Evolutionary conservation across 2,797 vertebrate species (phyloP).

Genomic region (Fratercula arctica): DNA sequence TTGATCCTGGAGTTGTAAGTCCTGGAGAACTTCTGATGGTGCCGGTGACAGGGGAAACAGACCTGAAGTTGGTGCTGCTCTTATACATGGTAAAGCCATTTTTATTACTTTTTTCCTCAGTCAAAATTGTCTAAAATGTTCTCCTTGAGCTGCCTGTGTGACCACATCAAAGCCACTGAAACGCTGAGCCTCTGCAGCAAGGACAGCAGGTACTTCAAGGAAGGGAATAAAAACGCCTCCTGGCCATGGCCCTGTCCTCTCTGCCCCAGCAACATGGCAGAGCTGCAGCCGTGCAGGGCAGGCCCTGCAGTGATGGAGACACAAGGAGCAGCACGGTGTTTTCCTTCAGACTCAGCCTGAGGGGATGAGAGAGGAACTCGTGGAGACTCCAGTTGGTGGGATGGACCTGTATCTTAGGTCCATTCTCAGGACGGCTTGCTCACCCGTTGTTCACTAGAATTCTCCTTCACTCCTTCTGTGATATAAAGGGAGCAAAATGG

Average conservation of each 20-base stretch:
- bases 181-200: background rate
- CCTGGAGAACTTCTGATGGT: background rate
- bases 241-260: background rate
- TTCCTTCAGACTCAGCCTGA: background rate
- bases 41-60: background rate
- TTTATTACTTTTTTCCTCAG: background rate
- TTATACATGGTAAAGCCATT: background rate
- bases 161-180: background rate
- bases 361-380: background rate
- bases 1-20: background rate
- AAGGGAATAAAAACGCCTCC: background rate
- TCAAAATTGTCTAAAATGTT: background rate
- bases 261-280: background rate
- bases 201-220: background rate
- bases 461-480: background rate
- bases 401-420: background rate
- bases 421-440: background rate
- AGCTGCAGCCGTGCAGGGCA: background rate
- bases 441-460: background rate
- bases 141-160: background rate
- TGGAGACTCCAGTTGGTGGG: background rate
- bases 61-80: background rate
- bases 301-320: background rate
- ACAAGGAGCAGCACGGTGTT: rapidly evolving
- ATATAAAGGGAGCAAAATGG: background rate